Evolutionary conservation across 1,140 invertebrate species (phyloP).

Genomic region (Pseudobourletiella spinata): DNA sequence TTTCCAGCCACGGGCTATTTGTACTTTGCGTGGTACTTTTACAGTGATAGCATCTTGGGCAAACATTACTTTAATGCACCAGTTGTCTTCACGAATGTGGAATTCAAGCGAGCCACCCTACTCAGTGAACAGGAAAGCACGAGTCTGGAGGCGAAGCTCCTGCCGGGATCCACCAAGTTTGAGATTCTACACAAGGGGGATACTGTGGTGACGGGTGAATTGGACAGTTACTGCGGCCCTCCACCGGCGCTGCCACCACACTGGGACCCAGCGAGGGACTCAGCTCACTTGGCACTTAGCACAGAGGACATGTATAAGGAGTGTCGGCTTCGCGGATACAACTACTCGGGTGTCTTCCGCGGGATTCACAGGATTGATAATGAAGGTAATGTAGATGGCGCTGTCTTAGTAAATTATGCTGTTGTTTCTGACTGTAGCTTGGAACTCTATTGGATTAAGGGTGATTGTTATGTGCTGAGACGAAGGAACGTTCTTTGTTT

Average conservation of each 20-base stretch:
- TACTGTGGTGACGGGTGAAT: constrained; percentile 65
- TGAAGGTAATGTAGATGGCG: too few relatives aligned
- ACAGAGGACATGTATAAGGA: constrained; percentile 86
- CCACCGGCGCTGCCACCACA: constrained; percentile 39
- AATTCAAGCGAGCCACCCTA: constrained; percentile 85
- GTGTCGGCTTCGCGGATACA: constrained; percentile 81
- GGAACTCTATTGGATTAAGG: too few relatives aligned
- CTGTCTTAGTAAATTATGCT: too few relatives aligned
- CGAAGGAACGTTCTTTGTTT: too few relatives aligned
- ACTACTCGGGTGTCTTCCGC: constrained; percentile 80
- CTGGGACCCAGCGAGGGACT: constrained; percentile 5
- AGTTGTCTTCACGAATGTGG: constrained; percentile 76
- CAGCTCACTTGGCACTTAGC: too few relatives aligned
- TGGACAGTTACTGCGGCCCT: constrained; percentile 59
- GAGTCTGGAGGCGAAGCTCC: constrained; percentile 79
- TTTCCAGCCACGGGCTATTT: constrained; percentile 95
- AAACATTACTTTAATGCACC: constrained; percentile 71
- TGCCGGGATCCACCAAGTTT: constrained; percentile 79
- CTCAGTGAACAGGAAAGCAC: constrained; percentile 70
- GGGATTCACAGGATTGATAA: constrained; percentile 63
- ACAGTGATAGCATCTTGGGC: constrained; percentile 60
- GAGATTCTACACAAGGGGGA: constrained; percentile 81
- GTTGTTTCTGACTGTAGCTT: too few relatives aligned
- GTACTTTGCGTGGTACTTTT: constrained; percentile 81
- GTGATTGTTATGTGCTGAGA: too few relatives aligned